A percentile compares a stretch with the other conserved stretches of the same genome.
Conservation (phyloP, 2,113 vertebrate genomes). For the Camelus bactrianus region DNA sequence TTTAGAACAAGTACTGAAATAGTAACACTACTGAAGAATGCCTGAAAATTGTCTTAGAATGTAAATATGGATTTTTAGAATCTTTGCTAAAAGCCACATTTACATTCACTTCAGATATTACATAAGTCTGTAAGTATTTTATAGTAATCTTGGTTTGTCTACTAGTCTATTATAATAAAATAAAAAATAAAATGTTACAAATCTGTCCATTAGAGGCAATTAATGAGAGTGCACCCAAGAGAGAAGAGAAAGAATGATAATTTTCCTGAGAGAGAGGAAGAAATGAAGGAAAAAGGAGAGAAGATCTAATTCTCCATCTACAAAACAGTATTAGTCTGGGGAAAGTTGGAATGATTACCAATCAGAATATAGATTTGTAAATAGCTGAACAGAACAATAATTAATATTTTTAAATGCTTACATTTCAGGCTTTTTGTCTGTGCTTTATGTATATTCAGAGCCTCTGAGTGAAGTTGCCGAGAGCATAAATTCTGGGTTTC, state of each 20-base stretch:
- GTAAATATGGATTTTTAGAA: conserved; percentile 3
- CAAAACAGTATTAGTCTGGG: not conserved
- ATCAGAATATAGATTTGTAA: not conserved
- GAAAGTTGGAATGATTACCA: not conserved
- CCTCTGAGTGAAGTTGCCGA: not conserved
- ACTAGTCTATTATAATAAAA: not conserved
- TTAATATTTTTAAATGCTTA: not conserved
- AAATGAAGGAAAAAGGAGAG: conserved; percentile 6
- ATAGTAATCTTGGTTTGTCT: conserved; percentile 31
- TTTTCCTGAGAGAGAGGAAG: not conserved
- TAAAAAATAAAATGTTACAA: not conserved
- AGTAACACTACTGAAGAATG: not conserved
- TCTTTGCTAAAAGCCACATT: conserved; percentile 24
- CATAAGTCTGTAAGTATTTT: not conserved
- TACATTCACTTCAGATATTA: not conserved
- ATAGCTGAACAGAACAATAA: not conserved
- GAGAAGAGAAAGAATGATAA: not conserved
- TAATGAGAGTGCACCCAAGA: not conserved
- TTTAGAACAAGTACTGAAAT: not conserved
- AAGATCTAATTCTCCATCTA: not conserved
- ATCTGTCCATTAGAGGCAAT: not conserved
- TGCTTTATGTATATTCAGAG: not conserved
- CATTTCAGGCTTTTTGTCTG: not conserved
- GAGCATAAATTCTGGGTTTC: not conserved
- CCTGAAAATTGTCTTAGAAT: conserved; percentile 39